Evolutionary conservation across 2,797 vertebrate species (phyloP).

Genomic region (Helarctos malayanus): DNA sequence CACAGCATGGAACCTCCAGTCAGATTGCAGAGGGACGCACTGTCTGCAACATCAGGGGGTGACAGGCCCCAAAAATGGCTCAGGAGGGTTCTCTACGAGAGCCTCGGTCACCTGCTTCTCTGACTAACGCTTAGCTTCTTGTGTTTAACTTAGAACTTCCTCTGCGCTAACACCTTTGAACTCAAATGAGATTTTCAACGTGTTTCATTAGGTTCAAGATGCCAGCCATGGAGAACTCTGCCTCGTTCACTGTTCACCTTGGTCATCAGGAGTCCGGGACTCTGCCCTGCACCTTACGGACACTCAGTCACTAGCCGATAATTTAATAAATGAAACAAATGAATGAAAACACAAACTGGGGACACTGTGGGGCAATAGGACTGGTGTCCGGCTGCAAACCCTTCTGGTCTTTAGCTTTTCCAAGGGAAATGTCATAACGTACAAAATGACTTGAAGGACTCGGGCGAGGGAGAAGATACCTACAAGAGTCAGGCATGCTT

Average conservation of each 20-base stretch:
- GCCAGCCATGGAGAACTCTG: fast-evolving
- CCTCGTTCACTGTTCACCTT: background rate
- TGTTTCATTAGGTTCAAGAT: background rate
- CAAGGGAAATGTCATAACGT: too few relatives aligned
- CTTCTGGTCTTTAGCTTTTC: fast-evolving
- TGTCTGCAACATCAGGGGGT: fast-evolving
- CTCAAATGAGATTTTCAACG: fast-evolving
- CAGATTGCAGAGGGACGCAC: too few relatives aligned
- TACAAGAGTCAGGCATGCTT: fast-evolving
- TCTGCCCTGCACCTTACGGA: fast-evolving
- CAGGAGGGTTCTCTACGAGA: fast-evolving
- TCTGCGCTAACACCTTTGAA: background rate
- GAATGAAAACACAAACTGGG: background rate
- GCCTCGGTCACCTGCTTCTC: background rate
- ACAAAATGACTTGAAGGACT: too few relatives aligned
- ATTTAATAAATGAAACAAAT: background rate
- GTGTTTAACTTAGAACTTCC: background rate
- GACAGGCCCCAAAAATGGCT: fast-evolving
- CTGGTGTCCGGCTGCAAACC: fast-evolving
- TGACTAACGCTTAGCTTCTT: background rate
- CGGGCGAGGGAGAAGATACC: fast-evolving
- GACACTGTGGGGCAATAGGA: fast-evolving
- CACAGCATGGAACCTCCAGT: background rate
- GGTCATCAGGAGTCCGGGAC: background rate
- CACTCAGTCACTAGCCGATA: background rate